Percentiles rank a stretch among this genome's conserved stretches.
These are phyloP conservation scores for Drosophila rubida DNA, from an alignment of 2,888 invertebrate genomes.

Conservation along the genomic window DNA sequence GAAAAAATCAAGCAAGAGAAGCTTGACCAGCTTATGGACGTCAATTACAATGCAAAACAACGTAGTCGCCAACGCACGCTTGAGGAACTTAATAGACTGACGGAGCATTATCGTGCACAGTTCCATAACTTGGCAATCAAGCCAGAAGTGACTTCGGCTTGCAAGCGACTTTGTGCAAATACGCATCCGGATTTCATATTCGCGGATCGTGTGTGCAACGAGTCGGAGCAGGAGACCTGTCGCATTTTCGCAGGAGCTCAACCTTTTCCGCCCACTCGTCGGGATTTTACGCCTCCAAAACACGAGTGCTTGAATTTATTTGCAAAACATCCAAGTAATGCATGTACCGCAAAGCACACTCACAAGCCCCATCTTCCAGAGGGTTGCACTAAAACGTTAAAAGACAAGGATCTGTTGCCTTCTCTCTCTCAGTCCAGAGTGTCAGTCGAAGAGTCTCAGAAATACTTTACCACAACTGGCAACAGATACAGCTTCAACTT, in stretches of 20 bases:
- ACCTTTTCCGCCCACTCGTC: background rate
- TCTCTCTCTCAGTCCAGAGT: slow-evolving; percentile 7
- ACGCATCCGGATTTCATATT: slow-evolving; percentile 19
- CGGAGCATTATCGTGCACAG: slow-evolving; percentile 30
- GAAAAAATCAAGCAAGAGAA: slow-evolving; percentile 38
- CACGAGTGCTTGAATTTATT: background rate
- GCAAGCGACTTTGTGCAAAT: slow-evolving; percentile 27
- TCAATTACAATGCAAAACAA: background rate
- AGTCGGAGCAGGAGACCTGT: background rate
- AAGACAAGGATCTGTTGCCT: background rate
- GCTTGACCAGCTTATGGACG: slow-evolving; percentile 31
- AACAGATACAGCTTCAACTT: slow-evolving; percentile 48
- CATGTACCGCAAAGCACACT: background rate
- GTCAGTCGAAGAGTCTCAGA: background rate
- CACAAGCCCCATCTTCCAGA: slow-evolving; percentile 1
- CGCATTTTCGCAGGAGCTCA: background rate
- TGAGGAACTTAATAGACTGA: slow-evolving; percentile 46
- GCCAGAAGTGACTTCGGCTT: slow-evolving; percentile 32
- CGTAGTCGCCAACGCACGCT: slow-evolving; percentile 18
- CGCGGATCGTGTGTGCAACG: background rate
- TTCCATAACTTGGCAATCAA: slow-evolving; percentile 54
- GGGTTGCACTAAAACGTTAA: slow-evolving; percentile 1
- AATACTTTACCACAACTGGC: slow-evolving; percentile 34
- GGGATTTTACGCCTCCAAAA: background rate
- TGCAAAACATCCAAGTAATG: background rate